Conservation (phyloP, 1,140 invertebrate species). For the Semibalanus balanoides region DNA sequence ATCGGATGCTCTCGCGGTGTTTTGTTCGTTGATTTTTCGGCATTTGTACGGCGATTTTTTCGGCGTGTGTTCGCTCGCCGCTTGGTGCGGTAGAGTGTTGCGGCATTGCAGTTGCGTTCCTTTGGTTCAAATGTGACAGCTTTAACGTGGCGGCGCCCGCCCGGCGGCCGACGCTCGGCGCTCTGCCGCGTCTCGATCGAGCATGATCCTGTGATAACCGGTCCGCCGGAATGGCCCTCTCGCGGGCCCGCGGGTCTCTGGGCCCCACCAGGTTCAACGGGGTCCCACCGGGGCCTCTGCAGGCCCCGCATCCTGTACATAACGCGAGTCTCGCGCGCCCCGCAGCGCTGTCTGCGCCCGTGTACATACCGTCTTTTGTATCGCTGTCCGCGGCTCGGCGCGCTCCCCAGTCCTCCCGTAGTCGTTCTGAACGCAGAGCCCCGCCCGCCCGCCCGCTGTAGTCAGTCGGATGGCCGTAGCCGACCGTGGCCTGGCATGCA, state of each 20-base stretch:
- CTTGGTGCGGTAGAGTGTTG: background rate
- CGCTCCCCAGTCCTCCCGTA: background rate
- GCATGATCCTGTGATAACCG: background rate
- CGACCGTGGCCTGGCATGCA: no score
- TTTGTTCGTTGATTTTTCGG: no score
- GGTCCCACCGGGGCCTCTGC: no score
- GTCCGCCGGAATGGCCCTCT: background rate
- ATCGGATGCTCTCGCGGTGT: no score
- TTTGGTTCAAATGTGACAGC: constrained; percentile 1
- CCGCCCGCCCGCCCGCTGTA: background rate
- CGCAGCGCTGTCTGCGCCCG: no score
- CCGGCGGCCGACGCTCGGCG: no score
- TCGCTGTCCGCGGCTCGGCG: background rate
- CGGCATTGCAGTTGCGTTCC: background rate
- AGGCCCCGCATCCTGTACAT: background rate
- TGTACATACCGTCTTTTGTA: background rate
- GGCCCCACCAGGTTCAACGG: no score
- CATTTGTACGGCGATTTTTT: no score
- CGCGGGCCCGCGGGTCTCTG: no score
- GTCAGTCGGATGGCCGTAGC: background rate
- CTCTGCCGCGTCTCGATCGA: background rate
- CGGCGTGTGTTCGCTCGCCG: no score
- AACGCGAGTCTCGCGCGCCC: background rate
- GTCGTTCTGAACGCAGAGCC: background rate
- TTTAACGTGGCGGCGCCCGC: background rate